Base-by-base conservation (phyloP, 2,797 vertebrate species). In the Chrysocyon brachyurus region DNA sequence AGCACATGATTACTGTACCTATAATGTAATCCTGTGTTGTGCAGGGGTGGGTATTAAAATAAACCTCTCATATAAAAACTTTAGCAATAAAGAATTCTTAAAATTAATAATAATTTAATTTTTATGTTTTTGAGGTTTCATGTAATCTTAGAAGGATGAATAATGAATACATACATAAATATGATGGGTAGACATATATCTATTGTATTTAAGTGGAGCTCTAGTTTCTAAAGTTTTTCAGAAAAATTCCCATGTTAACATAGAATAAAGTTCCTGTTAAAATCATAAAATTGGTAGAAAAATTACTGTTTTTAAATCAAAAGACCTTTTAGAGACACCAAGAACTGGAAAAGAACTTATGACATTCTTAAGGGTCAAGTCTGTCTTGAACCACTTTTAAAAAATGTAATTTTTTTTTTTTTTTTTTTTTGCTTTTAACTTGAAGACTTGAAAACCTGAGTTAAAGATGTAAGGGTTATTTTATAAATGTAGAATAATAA, bases 401-500 rank as follows among this genome's bases (percentile, higher is more conserved):
- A 90, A 89, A 75, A 73, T 84, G 54, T 59, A 52, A 95, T 59
- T 93, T 52, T 64, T 61, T 52, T 78, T 89, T 36, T 73, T 92
- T 21, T 49, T 78, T 92, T 21, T 49, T 78, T 94, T 94, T 63
- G 12, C 26, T 64, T 92, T 87, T 87, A 72, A 77, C 21, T 22
- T 88, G 28, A 73, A 92, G n/a, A 86, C 17, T 68, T 57, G 14
- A 90, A 49, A 19, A 97, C 10, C 54, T 77, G 90, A 57, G 46
- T 79, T 93, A 96, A 90, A 81, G 40, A 91, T n/a, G 22, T 54
- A 86, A 96, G 52, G 16, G 12, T 75, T 36, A 87, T 97, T 96
- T 97, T 83, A 84, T 87, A 96, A 97, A 92, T 92, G 64, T 72
- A 75, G 56, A 94, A 70, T 82, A 87, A 90, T 90, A 87, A 86